phyloP scores from a whole-genome alignment of 1,140 invertebrate genomes.

The Samia ricini region DNA sequence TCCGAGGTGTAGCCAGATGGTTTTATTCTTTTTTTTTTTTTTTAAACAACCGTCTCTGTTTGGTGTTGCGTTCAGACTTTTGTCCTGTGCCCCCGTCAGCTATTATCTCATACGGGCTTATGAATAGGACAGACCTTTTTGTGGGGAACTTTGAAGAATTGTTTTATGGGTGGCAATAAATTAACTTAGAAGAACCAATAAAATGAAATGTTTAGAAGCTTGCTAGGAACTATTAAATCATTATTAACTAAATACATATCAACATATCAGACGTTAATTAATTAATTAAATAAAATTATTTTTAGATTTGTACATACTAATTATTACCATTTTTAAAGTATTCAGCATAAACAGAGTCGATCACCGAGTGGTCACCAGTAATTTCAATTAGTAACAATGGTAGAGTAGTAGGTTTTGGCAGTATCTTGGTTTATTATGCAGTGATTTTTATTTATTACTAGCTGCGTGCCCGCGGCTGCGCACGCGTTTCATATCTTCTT shows the following conservation, averaged over 20 bases:
- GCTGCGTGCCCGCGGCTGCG: no score
- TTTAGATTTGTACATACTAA: not conserved
- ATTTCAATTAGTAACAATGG: no score
- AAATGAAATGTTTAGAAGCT: constrained; percentile 32
- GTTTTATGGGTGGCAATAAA: constrained; percentile 71
- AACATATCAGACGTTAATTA: not conserved
- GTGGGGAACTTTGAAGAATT: constrained; percentile 69
- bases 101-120: constrained; percentile 63
- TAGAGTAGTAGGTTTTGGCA: no score
- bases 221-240: constrained; percentile 36
- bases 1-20: constrained; percentile 54
- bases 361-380: no score
- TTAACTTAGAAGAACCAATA: constrained; percentile 39
- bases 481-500: no score
- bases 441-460: no score
- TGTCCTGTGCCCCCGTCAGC: constrained; percentile 58
- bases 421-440: no score
- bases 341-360: no score
- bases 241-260: constrained; percentile 49
- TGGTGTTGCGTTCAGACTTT: constrained; percentile 63
- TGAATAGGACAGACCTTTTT: constrained; percentile 62
- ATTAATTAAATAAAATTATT: not conserved
- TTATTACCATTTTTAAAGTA: no score
- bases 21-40: constrained; percentile 62
- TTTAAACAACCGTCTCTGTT: constrained; percentile 34